These are phyloP conservation scores for Cabera pusaria DNA, from an alignment of 2,888 invertebrate genomes.

Conservation along the genomic window DNA sequence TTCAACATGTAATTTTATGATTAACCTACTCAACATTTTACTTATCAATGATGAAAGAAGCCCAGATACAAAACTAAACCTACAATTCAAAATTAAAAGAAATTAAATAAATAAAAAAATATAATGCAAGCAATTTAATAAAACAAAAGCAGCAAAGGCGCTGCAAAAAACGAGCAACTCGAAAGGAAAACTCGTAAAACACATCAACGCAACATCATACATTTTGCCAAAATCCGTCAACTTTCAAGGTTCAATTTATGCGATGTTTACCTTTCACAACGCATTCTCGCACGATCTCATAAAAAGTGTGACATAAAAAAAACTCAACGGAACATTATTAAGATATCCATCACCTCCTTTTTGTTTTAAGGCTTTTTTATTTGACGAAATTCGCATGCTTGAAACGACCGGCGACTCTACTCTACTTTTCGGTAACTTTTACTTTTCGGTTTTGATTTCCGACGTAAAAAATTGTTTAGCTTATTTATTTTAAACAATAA, in stretches of 20 bases:
- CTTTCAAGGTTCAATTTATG: constrained; percentile 24
- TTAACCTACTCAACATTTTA: no score
- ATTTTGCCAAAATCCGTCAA: constrained; percentile 20
- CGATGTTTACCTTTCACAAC: constrained; percentile 32
- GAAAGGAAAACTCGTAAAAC: constrained; percentile 14
- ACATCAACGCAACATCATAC: constrained; percentile 12
- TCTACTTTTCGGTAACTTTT: constrained; percentile 33
- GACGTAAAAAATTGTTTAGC: no score
- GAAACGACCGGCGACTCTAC: constrained; percentile 16
- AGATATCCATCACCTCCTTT: constrained; percentile 31
- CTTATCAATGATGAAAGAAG: no score
- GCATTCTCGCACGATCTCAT: constrained; percentile 33
- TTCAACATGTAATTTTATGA: no score
- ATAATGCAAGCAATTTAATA: no score
- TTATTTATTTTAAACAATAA: no score
- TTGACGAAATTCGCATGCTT: constrained; percentile 14
- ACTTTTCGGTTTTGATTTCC: constrained; percentile 34
- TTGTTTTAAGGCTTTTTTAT: constrained; percentile 17
- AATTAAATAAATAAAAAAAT: no score
- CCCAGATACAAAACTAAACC: no score
- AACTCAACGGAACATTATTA: constrained; percentile 26
- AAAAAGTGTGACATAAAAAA: constrained; percentile 26
- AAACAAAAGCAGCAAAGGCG: no score
- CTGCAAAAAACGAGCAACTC: constrained; percentile 2
- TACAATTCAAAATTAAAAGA: no score